Conservation (phyloP, 2,797 vertebrate species). For the Xiphorhynchus erythropygius region DNA sequence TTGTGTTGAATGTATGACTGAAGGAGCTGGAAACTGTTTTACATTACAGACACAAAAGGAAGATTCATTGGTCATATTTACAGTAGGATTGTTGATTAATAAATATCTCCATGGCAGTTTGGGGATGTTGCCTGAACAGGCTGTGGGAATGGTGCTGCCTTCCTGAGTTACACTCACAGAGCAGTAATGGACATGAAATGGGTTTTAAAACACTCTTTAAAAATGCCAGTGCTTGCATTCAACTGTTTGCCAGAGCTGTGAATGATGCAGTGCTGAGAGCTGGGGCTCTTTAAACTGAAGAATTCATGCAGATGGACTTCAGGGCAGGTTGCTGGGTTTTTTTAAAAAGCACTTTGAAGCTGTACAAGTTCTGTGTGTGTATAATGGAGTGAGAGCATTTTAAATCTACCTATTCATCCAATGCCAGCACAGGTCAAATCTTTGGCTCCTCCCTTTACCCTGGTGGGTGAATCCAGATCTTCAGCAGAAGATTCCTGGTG, state of each 20-base stretch:
- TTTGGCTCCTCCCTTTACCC: background rate
- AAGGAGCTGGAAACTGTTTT: background rate
- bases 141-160: background rate
- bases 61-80: background rate
- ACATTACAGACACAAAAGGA: background rate
- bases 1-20: background rate
- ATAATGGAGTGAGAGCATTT: background rate
- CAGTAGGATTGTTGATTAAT: background rate
- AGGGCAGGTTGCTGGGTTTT: background rate
- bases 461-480: background rate
- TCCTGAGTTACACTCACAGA: background rate
- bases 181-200: background rate
- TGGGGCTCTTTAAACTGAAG: background rate
- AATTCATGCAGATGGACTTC: background rate
- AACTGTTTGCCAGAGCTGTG: background rate
- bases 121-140: background rate
- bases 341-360: background rate
- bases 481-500: background rate
- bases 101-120: background rate
- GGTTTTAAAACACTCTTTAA: background rate
- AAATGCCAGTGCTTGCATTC: background rate
- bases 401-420: background rate
- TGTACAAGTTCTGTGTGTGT: accelerated
- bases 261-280: background rate
- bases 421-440: background rate